Conservation (phyloP, 2,888 invertebrate genomes). For the Plebejus melissa region DNA sequence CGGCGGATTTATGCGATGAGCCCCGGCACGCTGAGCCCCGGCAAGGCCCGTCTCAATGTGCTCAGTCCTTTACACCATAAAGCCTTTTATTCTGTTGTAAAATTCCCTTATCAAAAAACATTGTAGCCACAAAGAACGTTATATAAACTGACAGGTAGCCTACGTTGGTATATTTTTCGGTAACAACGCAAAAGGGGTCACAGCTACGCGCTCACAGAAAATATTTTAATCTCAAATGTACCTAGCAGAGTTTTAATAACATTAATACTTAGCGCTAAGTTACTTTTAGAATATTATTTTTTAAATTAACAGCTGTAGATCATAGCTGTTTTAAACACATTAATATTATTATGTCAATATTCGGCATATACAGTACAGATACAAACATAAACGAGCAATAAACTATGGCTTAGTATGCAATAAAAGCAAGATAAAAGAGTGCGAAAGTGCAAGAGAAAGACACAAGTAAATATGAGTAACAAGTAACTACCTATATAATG, state of each 20-base stretch:
- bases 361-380: too few species aligned
- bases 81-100: background rate
- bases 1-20: too few species aligned
- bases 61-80: background rate
- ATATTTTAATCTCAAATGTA: conserved; percentile 2
- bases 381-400: too few species aligned
- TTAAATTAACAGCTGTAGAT: background rate
- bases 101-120: conserved; percentile 12
- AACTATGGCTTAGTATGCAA: too few species aligned
- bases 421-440: too few species aligned
- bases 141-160: conserved; percentile 9
- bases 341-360: too few species aligned
- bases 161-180: conserved; percentile 10
- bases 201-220: conserved; percentile 2
- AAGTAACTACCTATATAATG: too few species aligned
- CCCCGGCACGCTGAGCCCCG: too few species aligned
- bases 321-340: too few species aligned
- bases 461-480: too few species aligned
- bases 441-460: too few species aligned
- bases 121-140: conserved; percentile 11
- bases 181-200: conserved; percentile 14
- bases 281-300: background rate
- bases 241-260: background rate
- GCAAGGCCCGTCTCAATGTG: too few species aligned
- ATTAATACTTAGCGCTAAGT: background rate